Evolutionary conservation across 2,888 invertebrate species (phyloP), one percentile per base, ranked within the genome.

Genomic region (Holacanthella duospinosa): DNA sequence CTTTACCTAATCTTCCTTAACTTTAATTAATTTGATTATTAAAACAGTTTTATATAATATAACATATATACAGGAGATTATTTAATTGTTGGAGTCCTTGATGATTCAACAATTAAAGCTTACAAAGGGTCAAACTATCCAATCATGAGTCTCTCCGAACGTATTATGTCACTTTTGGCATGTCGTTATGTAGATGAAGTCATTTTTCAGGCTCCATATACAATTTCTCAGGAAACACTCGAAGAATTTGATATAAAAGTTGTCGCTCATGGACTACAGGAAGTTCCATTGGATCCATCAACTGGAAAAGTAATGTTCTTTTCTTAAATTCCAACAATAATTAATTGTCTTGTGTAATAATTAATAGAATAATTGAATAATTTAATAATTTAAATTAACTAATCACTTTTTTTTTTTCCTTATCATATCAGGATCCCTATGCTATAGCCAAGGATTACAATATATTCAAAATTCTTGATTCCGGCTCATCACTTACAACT

Each of bases 151-250:
- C 83, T 99, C 59, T 96, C 99, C 77, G 99, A 99, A 78, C 82
- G 99, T 65, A 93, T 95, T 19, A 84, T 99, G 24, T 94, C 94
- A 74, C 95, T 99, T 3, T 81, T 99, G 65, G 96, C 97, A 26
- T 99, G 96, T 80, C 88, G 89, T 90, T 95, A 93, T 76, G 97
- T 97, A 1, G 90, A 91, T 71, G 97, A 99, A 79, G 97, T 99
- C 27, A 95, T 99, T 43, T 97, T 99, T 75, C 99, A 96, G 6
- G 97, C 99, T 0, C 99, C 99, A 0, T 96, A 94, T 77, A 83
- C 84, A 66, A 93, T 99, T 58, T 91, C 93, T 0, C 84, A 86
- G 58, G 93, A 97, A 64, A 81, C 99, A 59, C 88, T 99, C 85
- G 90, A 94, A 63, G 96, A 97, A 78, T 96, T 99, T 76, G 85